Evolutionary conservation across 2,888 invertebrate species (phyloP), one percentile per base, ranked within the genome.

Genomic region (Polyommatus icarus): DNA sequence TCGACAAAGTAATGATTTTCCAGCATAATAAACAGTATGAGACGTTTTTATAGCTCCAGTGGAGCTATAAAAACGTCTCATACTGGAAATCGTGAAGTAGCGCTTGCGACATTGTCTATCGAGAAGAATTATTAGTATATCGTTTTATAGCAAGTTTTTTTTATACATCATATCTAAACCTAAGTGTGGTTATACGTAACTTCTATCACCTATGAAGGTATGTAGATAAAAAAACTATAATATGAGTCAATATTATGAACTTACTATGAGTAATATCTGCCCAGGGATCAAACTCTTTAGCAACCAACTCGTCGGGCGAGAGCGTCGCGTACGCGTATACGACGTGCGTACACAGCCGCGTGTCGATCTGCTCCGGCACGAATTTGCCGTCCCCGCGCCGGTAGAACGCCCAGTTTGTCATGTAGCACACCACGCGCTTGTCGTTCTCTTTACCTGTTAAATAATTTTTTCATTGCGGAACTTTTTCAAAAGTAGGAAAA

Each of bases 241-340:
- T 36, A 36, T 36, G 0, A 36, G 0, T 8, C 36, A 36, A 36
- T 7, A 36, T 7, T 36, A 20, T 8, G 20, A 20, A 86, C 95
- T 95, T 92, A 97, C 97, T 96, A 86, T 98, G 97, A 76, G 98
- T 97, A 40, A 97, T 94, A 88, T 98, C 98, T 0, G 97, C 96
- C 97, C 97, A 98, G 1, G 97, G 96, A 91, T 98, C 98, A 82
- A 98, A 97, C 79, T 97, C 96, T 79, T 97, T 96, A 18, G 98
- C 95, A 1, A 96, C 90, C 29, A 98, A 94, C 15, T 96, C 96
- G 81, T 97, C 96, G 0, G 98, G 97, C 84, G 98, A 97, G 77
- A 99, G 92, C 40, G 97, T 97, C 1, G 98, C 98, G 85, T 98
- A 99, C 0, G 98, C 98, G 84, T 98, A 99, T 20, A 99, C 95